Evolutionary conservation across 1,140 invertebrate species (phyloP).

Genomic region (Wiebesia pumilae): DNA sequence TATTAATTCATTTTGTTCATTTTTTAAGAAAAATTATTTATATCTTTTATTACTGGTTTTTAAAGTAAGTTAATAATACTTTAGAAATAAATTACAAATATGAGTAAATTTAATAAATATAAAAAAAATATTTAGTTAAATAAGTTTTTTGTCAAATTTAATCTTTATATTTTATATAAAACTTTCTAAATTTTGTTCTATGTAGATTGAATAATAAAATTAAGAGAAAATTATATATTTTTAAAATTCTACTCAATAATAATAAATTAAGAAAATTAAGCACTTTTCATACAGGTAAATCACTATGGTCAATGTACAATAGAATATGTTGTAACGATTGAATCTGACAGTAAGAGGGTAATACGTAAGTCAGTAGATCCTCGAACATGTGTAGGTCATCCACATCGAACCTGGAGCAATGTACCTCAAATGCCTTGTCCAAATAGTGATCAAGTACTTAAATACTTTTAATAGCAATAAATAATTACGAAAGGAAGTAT

Average conservation of each 20-base stretch:
- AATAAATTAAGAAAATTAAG: too few species aligned
- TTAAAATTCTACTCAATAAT: too few species aligned
- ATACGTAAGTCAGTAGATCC: slow-evolving; percentile 71
- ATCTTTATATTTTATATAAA: too few species aligned
- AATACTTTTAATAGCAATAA: neutral
- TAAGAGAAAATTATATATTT: too few species aligned
- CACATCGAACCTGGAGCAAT: slow-evolving; percentile 66
- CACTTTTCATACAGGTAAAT: slow-evolving; percentile 59
- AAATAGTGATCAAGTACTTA: slow-evolving; percentile 65
- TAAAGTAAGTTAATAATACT: neutral
- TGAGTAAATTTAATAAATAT: too few species aligned
- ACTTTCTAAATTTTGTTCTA: too few species aligned
- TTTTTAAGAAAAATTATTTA: neutral
- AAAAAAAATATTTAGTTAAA: neutral
- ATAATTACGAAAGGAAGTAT: neutral
- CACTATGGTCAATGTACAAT: slow-evolving; percentile 71
- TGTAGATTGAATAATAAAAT: too few species aligned
- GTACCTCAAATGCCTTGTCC: slow-evolving; percentile 68
- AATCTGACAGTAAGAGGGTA: slow-evolving; percentile 61
- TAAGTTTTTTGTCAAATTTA: too few species aligned
- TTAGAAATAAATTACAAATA: neutral
- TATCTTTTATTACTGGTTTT: too few species aligned
- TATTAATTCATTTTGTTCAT: neutral
- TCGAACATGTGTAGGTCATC: slow-evolving; percentile 65
- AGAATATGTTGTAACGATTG: slow-evolving; percentile 66